These are phyloP conservation scores for Dendronephthya gigantea DNA, from an alignment of 64 coral and sea anemone species.

Conservation along the genomic window DNA sequence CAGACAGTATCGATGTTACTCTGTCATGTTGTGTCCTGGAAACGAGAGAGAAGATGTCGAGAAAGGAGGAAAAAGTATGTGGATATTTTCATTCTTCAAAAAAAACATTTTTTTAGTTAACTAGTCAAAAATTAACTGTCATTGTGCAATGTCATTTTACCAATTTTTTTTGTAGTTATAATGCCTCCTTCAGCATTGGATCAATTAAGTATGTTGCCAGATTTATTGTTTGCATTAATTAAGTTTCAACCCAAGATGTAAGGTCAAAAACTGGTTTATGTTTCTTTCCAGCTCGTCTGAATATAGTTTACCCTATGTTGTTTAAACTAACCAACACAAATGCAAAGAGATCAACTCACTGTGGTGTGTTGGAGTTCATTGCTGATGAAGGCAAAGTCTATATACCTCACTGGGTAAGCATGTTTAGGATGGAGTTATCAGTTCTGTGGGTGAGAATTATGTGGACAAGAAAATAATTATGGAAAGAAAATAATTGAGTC, in stretches of 20 bases:
- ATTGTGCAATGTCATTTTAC: no score
- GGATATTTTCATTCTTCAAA: no score
- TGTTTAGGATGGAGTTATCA: not conserved
- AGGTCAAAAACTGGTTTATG: not conserved
- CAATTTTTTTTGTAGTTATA: constrained; percentile 56
- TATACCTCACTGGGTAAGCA: constrained; percentile 86
- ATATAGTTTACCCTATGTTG: constrained; percentile 97
- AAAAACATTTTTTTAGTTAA: no score
- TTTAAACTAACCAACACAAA: constrained; percentile 76
- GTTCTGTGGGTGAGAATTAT: not conserved
- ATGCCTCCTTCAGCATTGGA: constrained; percentile 99
- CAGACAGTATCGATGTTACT: constrained; percentile 81
- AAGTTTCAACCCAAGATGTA: no score
- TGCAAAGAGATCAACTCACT: constrained; percentile 74
- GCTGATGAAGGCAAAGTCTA: constrained; percentile 98
- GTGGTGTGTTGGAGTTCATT: constrained; percentile 95
- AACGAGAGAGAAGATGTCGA: constrained; percentile 98
- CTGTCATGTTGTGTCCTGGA: constrained; percentile 90
- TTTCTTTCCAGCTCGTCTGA: constrained; percentile 53
- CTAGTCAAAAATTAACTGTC: no score
- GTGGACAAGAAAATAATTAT: no score
- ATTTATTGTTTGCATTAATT: not conserved
- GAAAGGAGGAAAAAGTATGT: constrained; percentile 92
- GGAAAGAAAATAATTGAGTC: no score
- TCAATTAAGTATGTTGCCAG: constrained; percentile 65